Base-by-base conservation (phyloP, 1,140 invertebrate species). In the Diprion similis region DNA sequence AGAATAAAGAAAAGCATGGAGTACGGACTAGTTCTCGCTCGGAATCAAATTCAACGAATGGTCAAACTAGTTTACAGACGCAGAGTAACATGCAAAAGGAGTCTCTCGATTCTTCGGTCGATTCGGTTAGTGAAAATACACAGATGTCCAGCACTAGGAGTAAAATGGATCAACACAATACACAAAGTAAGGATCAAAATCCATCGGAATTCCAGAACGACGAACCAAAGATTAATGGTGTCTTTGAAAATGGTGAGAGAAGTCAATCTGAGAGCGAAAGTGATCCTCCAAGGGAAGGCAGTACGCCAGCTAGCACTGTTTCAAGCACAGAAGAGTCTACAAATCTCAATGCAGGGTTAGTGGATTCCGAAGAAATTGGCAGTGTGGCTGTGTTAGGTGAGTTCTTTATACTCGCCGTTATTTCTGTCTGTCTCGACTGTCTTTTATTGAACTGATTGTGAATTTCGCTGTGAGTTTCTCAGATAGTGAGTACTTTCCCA, bases 1-100 rank as follows among this genome's bases (percentile, higher is more conserved):
- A 87, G 73, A 88, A 88, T 66, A 88, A 88, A 75, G 87, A 88
- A 47, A 88, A 88, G 75, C 84, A 86, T 19, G 80, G 84, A 66
- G 75, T 82, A 68, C 79, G 84, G 45, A 78, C 78, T 17, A 85
- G 82, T 15, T 83, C 84, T 59, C 81, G 83, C 46, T 86, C 86
- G 10, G 86, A 88, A 74, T 87, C 84, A 24, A 84, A 78, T 73
- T 84, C 81, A 17, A 81, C 77, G 15, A 82, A 79, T 19, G 77
- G 70, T 19, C 51, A 65, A 45, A 67, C 24, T 71, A 78, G 71
- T 79, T 73, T 72, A 68, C 84, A 83, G 51, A 59, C n/a, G 51
- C 24, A 37, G 24, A 37, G 24, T 37, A 37, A 37, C 24, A 37
- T 37, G 24, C 83, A 86, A 17, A 85, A 85, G 46, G 83, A 86